These are phyloP conservation scores for Artemisiospiza belli DNA, from an alignment of 2,113 vertebrate genomes.

Conservation along the genomic window DNA sequence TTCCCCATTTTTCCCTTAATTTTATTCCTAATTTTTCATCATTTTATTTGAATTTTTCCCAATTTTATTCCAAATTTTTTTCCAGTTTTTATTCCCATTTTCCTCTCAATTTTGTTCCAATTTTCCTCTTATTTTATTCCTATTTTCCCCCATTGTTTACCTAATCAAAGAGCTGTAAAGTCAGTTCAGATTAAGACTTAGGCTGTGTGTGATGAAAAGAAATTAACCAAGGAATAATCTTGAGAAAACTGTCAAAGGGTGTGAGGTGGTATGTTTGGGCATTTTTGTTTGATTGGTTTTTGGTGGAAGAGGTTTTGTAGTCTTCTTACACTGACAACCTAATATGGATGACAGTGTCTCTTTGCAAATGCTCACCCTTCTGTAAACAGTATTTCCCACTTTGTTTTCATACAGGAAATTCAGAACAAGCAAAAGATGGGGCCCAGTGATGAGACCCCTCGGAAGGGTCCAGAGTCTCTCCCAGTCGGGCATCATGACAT, in stretches of 20 bases:
- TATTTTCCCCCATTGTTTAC: background rate
- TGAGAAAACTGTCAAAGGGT: background rate
- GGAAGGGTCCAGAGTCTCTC: slow-evolving; percentile 90
- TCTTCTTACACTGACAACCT: background rate
- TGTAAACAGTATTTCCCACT: background rate
- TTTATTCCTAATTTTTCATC: too few relatives aligned
- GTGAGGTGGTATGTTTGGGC: background rate
- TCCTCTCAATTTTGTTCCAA: too few relatives aligned
- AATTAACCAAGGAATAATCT: background rate
- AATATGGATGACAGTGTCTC: background rate
- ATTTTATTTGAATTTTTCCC: too few relatives aligned
- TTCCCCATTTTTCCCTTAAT: too few relatives aligned
- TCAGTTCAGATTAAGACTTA: background rate
- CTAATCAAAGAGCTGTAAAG: background rate
- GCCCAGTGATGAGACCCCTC: slow-evolving; percentile 87
- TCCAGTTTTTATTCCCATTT: too few relatives aligned
- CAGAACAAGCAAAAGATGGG: slow-evolving; percentile 95
- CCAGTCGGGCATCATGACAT: slow-evolving; percentile 96
- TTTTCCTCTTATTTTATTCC: too few relatives aligned
- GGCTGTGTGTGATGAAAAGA: background rate
- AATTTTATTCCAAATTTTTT: too few relatives aligned
- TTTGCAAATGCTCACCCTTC: background rate
- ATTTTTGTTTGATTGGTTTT: background rate
- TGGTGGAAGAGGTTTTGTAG: background rate
- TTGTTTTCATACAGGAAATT: slow-evolving; percentile 84